Base-by-base conservation (phyloP, 2,113 vertebrate genomes). In the Tachysurus vachellii region DNA sequence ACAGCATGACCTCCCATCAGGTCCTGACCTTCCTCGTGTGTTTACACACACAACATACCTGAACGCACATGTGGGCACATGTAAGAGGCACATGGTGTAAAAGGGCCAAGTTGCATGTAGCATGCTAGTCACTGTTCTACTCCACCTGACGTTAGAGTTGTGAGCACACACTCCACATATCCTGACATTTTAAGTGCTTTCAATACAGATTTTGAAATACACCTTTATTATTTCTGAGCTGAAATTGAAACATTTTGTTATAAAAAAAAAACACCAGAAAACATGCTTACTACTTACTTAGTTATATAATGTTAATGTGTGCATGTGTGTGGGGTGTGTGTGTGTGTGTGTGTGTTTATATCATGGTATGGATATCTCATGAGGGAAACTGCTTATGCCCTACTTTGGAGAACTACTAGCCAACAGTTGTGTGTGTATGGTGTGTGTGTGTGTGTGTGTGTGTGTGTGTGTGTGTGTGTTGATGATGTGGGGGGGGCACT, bases 101-200 rank as follows among this genome's bases (percentile, higher is more conserved):
- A 66, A 85, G 81, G 56, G 85, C 36, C 16, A 47, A 80, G 81
- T 80, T 66, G 71, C 31, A 53, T 73, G 82, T 54, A 85, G 82
- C 17, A 61, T 73, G 70, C 53, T 26, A 64, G 68, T 89, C 54
- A 53, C 12, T 73, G 66, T 75, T 77, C 70, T 54, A 36, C 56
- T 56, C 28, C 53, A 85, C 54, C 23, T 88, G 70, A 28, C 85
- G 11, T 84, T 17, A 54, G n/a, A 0, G 21, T 62, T 73, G 42
- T 71, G 13, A 84, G 88, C 88, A 88, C 85, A 89, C 64, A 73
- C 19, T 80, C 56, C 57, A 75, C 79, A 86, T 83, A 64, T 56
- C 73, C 61, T 70, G 61, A 54, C 59, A 59, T 82, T 84, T 56
- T 16, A 11, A 79, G 12, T 80, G 54, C 42, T 31, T 83, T 82